Percentiles rank a stretch among this genome's conserved stretches.
Conservation (phyloP, 2,888 invertebrate genomes). For the Phymatocera aterrima region DNA sequence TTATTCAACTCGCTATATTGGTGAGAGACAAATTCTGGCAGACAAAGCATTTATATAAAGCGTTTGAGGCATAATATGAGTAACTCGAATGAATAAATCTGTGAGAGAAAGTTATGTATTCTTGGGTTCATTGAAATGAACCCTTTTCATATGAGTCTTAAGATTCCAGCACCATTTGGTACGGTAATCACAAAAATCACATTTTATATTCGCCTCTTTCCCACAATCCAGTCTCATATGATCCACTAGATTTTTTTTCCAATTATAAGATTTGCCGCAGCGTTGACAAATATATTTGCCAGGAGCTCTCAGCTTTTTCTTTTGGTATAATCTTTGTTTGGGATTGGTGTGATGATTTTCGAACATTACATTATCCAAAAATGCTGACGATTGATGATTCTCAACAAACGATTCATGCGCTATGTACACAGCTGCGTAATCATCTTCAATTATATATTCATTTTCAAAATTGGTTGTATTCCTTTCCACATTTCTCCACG, state of each 20-base stretch:
- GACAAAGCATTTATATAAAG: slow-evolving; percentile 2
- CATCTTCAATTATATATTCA: not conserved
- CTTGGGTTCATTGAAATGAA: slow-evolving; percentile 52
- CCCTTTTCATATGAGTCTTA: slow-evolving; percentile 61
- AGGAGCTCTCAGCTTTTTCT: not conserved
- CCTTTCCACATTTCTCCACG: not conserved
- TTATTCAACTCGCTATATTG: not conserved
- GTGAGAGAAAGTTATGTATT: slow-evolving; percentile 4
- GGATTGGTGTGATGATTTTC: not conserved
- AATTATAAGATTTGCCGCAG: slow-evolving; percentile 61
- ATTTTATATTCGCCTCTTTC: slow-evolving; percentile 55
- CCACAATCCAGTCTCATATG: slow-evolving; percentile 68
- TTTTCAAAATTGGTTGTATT: not conserved
- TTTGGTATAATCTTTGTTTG: not conserved
- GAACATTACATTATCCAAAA: not conserved
- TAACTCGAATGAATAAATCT: not conserved
- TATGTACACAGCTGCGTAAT: not conserved
- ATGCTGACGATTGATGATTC: not conserved
- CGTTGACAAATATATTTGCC: slow-evolving; percentile 59
- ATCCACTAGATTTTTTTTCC: slow-evolving; percentile 64
- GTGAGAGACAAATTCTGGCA: not conserved
- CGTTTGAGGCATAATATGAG: not conserved
- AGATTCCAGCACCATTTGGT: slow-evolving; percentile 64
- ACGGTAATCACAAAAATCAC: slow-evolving; percentile 66
- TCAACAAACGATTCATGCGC: slow-evolving; percentile 5